Base-by-base conservation (phyloP, 2,113 vertebrate genomes). In the Cyanistes caeruleus region DNA sequence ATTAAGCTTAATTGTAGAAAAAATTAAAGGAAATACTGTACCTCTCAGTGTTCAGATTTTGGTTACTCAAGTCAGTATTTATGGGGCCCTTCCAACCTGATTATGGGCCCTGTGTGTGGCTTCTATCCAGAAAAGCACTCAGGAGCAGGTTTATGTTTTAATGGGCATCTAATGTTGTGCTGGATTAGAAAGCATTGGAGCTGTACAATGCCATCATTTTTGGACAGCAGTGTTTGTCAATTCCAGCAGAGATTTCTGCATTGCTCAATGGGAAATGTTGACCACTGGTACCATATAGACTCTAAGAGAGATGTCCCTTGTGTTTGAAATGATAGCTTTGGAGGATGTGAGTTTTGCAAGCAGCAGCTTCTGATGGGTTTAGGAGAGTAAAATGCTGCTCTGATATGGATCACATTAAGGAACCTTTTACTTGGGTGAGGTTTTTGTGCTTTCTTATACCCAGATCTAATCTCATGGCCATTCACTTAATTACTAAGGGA, bases 81-180 rank as follows among this genome's bases (percentile, higher is more conserved):
- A 46, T 51, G 37, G 24, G 20, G 14, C 15, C 13, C 13, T 73
- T 91, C 16, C 53, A 85, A 28, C 11, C 46, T 82, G 69, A 79
- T 55, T 87, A 58, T 21, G 80, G 59, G 44, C 8, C 62, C 28
- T 77, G 13, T 58, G 23, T 69, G 20, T 87, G 90, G 91, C 67
- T 37, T 15, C 48, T 17, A 30, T 80, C 82, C 93, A 96, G 78
- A 24, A 94, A 83, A 85, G 70, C 90, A 89, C 82, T 94, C 86
- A 85, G 41, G 31, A 49, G 39, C 39, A 53, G 35, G 13, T 18
- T 92, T 94, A 27, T 27, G 15, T 4, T 87, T 89, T 87, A 85
- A 87, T 87, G 59, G 39, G 8, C 17, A 16, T 62, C 77, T 89
- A 60, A 73, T 12, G 7, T 13, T 30, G 62, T 60, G 37, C 14